Evolutionary conservation across 2,888 invertebrate genomes (phyloP).

Genomic region (Cinara cedri): DNA sequence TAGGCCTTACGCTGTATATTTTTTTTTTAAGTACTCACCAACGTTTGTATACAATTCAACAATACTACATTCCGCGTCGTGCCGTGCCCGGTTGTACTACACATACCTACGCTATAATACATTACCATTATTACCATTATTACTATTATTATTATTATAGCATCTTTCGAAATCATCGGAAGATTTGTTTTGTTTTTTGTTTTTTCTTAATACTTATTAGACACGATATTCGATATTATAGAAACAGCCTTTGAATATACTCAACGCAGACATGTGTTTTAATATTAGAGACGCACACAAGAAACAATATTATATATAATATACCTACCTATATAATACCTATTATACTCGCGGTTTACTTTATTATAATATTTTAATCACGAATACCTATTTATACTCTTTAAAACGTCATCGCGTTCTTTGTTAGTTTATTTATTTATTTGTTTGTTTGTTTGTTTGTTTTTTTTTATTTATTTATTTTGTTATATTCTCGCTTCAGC

Average conservation of each 20-base stretch:
- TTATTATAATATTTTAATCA: too few relatives aligned
- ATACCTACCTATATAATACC: neutral
- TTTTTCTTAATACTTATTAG: constrained; percentile 15
- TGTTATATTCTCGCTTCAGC: constrained; percentile 10
- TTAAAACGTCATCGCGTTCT: too few relatives aligned
- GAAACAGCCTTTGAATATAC: constrained; percentile 29
- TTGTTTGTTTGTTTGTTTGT: neutral
- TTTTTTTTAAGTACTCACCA: constrained; percentile 35
- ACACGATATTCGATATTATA: neutral
- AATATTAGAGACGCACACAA: neutral
- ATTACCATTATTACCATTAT: neutral
- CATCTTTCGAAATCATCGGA: constrained; percentile 36
- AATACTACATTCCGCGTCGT: neutral
- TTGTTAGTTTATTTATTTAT: neutral
- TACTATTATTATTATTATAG: constrained; percentile 14
- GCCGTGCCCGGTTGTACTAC: constrained; percentile 14
- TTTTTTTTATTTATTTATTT: neutral
- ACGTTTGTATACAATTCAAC: constrained; percentile 19
- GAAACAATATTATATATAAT: neutral
- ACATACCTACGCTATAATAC: too few relatives aligned
- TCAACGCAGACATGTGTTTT: neutral
- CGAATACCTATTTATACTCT: neutral
- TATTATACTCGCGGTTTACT: neutral
- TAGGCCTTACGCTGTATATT: constrained; percentile 25
- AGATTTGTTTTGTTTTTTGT: constrained; percentile 27